Evolutionary conservation across 2,797 vertebrate genomes (phyloP).

Genomic region (Karalla daura): DNA sequence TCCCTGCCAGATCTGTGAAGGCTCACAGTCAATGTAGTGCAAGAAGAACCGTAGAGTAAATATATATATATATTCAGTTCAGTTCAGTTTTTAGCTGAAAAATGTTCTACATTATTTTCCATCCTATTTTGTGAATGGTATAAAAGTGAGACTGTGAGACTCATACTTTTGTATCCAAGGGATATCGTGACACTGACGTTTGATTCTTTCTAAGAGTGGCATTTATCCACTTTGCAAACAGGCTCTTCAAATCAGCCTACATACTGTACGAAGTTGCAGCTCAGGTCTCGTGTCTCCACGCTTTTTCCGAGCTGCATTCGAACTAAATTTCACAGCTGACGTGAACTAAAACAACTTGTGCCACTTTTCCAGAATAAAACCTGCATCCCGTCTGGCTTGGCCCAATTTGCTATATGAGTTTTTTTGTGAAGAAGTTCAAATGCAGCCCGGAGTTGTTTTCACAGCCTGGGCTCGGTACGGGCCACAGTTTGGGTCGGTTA

Average conservation of each 20-base stretch:
- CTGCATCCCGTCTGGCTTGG: background rate
- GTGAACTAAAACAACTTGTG: background rate
- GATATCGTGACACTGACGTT: background rate
- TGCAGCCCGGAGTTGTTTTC: background rate
- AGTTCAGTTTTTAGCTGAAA: background rate
- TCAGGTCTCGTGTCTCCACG: no score
- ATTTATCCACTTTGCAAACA: no score
- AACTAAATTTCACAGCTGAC: background rate
- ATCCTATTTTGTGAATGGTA: no score
- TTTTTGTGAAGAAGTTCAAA: background rate
- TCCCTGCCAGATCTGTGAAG: constrained; percentile 20
- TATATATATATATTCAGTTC: background rate
- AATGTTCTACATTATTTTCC: no score
- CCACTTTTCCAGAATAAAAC: background rate
- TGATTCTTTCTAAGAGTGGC: background rate
- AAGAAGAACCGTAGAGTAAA: background rate
- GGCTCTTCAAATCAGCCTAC: background rate
- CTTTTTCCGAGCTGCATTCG: no score
- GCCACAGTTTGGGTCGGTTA: background rate
- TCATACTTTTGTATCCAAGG: no score
- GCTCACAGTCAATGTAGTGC: constrained; percentile 5
- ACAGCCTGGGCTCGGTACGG: background rate
- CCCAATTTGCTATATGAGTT: background rate
- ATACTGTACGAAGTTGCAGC: no score
- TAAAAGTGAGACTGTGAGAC: no score